A percentile compares a stretch with the other conserved stretches of the same genome.
Evolutionary conservation across 1,140 invertebrate species (phyloP).

Genomic region (Theocolax elegans): DNA sequence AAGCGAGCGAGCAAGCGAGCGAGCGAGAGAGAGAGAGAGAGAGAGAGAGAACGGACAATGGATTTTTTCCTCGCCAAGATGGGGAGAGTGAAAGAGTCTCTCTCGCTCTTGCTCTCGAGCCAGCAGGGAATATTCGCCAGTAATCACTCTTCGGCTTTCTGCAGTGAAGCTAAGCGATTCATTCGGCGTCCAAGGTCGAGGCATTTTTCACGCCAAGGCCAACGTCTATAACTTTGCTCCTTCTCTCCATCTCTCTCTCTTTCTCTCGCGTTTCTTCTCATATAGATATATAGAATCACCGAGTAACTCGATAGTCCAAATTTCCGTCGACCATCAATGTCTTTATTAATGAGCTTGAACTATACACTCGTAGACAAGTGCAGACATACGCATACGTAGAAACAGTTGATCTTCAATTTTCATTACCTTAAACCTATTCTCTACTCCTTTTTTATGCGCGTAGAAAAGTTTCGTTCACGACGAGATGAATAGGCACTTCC

Average conservation of each 20-base stretch:
- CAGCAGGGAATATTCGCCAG: slow-evolving; percentile 33
- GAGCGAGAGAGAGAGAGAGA: too few relatives aligned
- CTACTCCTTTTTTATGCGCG: too few relatives aligned
- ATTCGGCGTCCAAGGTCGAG: slow-evolving; percentile 34
- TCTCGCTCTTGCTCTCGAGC: background rate
- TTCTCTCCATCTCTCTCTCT: background rate
- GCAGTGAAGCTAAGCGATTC: slow-evolving; percentile 37
- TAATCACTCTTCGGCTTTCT: slow-evolving; percentile 38
- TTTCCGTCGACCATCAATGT: slow-evolving; percentile 49
- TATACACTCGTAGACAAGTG: too few relatives aligned
- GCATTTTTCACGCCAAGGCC: slow-evolving; percentile 39
- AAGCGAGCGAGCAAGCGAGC: too few relatives aligned
- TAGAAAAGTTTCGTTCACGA: slow-evolving; percentile 42
- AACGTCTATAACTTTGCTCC: slow-evolving; percentile 4
- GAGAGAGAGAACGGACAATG: too few relatives aligned
- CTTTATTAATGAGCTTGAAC: slow-evolving; percentile 59
- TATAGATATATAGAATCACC: slow-evolving; percentile 24
- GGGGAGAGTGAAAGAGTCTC: too few relatives aligned
- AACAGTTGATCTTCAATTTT: too few relatives aligned
- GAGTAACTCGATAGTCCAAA: slow-evolving; percentile 51
- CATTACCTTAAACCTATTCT: too few relatives aligned
- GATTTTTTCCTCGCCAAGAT: slow-evolving; percentile 31
- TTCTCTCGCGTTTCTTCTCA: background rate
- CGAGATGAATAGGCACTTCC: slow-evolving; percentile 56
- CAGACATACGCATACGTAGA: too few relatives aligned